Evolutionary conservation across 2,888 invertebrate genomes (phyloP).

Genomic region (Lamellibrachia columna): DNA sequence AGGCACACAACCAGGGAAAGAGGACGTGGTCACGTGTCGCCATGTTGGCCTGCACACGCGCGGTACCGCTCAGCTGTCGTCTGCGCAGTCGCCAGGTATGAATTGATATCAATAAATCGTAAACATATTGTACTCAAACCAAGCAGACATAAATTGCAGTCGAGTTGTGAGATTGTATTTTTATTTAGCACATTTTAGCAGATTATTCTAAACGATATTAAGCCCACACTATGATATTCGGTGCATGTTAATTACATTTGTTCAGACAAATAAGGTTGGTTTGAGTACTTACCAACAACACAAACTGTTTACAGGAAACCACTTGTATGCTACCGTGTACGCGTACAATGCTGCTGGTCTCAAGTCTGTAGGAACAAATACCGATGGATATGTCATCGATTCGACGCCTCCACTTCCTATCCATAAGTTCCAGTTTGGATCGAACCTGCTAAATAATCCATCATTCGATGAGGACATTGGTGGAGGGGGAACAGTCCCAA

Average conservation of each 20-base stretch:
- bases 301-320: background rate
- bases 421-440: no score
- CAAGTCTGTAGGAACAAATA: conserved; percentile 13
- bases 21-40: background rate
- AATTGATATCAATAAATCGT: background rate
- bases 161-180: no score
- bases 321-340: conserved; percentile 42
- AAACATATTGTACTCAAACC: no score
- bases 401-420: no score
- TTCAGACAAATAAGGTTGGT: no score
- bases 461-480: no score
- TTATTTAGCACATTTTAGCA: no score
- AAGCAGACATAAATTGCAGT: no score
- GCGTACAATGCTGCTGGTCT: conserved; percentile 48
- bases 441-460: no score
- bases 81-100: background rate
- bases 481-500: no score
- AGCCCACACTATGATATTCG: conserved; percentile 16
- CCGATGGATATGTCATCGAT: no score
- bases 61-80: background rate
- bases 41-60: background rate
- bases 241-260: no score
- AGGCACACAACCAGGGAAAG: conserved; percentile 9
- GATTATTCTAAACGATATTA: background rate
- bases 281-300: background rate